These are phyloP conservation scores for Calephelis virginiensis DNA, from an alignment of 1,140 invertebrate species.

Conservation along the genomic window DNA sequence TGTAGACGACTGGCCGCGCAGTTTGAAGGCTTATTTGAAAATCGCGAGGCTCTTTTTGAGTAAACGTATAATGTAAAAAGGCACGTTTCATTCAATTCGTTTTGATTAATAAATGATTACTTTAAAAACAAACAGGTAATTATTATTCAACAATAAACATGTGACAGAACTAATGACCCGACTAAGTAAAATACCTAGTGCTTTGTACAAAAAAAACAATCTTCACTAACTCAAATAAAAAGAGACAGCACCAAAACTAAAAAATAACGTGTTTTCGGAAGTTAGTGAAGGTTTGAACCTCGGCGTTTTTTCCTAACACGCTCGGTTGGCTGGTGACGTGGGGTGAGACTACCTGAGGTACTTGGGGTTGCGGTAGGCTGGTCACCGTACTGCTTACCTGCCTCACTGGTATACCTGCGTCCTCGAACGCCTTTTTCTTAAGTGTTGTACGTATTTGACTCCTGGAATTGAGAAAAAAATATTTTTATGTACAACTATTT, in stretches of 20 bases:
- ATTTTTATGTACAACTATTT: neutral
- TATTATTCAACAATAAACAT: too few relatives aligned
- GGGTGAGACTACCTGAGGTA: conserved; percentile 63
- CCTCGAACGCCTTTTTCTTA: conserved; percentile 96
- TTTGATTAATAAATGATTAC: too few relatives aligned
- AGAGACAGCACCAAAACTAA: conserved; percentile 42
- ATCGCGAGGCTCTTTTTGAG: too few relatives aligned
- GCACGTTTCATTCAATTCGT: too few relatives aligned
- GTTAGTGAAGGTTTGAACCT: conserved; percentile 75
- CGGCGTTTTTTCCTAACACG: conserved; percentile 82
- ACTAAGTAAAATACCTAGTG: conserved; percentile 17
- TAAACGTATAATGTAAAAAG: too few relatives aligned
- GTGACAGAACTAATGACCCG: too few relatives aligned
- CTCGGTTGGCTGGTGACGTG: conserved; percentile 69
- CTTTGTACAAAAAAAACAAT: conserved; percentile 43
- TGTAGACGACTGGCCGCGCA: too few relatives aligned
- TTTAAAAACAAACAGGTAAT: too few relatives aligned
- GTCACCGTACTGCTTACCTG: conserved; percentile 77
- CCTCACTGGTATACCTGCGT: conserved; percentile 90
- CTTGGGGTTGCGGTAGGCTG: conserved; percentile 45
- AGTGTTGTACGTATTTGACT: conserved; percentile 93
- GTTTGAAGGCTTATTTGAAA: too few relatives aligned
- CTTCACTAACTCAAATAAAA: conserved; percentile 53
- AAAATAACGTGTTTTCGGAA: conserved; percentile 39
- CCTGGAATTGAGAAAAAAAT: conserved; percentile 76